Percentiles rank a stretch among this genome's conserved stretches.
These are phyloP conservation scores for Electrona antarctica DNA, from an alignment of 2,113 vertebrate genomes.

Conservation along the genomic window DNA sequence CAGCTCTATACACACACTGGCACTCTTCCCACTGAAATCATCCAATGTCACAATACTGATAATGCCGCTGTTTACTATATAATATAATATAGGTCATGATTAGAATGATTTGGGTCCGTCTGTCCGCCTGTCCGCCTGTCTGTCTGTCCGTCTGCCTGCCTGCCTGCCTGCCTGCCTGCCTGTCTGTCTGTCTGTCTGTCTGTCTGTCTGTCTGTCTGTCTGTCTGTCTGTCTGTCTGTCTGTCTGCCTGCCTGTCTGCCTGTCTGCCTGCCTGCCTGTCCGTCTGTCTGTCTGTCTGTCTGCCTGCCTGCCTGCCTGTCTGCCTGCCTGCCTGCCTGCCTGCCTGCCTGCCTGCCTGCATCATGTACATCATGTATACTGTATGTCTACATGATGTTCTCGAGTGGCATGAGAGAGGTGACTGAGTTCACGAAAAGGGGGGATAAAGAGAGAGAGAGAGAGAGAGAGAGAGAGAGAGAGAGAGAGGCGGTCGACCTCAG, in stretches of 20 bases:
- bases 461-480: slow-evolving; percentile 5
- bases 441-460: slow-evolving; percentile 14
- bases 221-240: no score
- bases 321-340: slow-evolving; percentile 13
- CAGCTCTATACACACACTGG: neutral
- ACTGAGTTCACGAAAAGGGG: slow-evolving; percentile 57
- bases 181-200: no score
- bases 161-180: no score
- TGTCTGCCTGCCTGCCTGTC: no score
- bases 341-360: slow-evolving; percentile 33
- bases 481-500: slow-evolving; percentile 44
- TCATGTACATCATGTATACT: slow-evolving; percentile 28
- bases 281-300: no score
- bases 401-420: slow-evolving; percentile 50
- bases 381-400: slow-evolving; percentile 31
- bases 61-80: slow-evolving; percentile 45
- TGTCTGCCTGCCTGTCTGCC: no score
- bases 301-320: no score
- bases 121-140: no score
- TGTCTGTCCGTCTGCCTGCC: no score
- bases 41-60: neutral
- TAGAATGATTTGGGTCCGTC: no score
- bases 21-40: slow-evolving; percentile 9
- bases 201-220: no score
- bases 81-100: neutral